phyloP scores from a whole-genome alignment of 2,113 vertebrate genomes.

The Stomatorhinus ivindoensis region DNA sequence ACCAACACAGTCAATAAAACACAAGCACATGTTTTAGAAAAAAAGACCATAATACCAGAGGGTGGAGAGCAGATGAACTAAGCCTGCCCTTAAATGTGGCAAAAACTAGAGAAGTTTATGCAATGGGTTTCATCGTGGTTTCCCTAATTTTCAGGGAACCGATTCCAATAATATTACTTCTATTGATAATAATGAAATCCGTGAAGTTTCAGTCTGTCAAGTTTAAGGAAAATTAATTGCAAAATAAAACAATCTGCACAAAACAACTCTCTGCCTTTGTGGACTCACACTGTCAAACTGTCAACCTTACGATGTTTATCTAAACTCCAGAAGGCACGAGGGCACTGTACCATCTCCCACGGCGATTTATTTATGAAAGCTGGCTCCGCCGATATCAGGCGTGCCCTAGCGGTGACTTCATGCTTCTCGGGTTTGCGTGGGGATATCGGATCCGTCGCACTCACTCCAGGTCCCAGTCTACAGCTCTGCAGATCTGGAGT shows the following conservation, averaged over 20 bases:
- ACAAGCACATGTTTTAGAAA: neutral
- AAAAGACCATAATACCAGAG: neutral
- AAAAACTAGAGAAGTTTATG: neutral
- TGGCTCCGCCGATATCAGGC: neutral
- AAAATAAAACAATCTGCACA: neutral
- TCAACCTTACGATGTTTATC: neutral
- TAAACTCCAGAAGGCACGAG: neutral
- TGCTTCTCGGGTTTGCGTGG: neutral
- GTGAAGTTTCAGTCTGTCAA: neutral
- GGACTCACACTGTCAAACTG: neutral
- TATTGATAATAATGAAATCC: neutral
- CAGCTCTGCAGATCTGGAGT: neutral
- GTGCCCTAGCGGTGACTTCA: neutral
- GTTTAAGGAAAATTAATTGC: neutral
- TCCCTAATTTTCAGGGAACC: neutral
- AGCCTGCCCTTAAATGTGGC: neutral
- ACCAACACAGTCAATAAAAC: neutral
- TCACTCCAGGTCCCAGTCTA: neutral
- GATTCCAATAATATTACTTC: neutral
- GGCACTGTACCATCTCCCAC: neutral
- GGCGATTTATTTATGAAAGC: neutral
- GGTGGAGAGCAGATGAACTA: neutral
- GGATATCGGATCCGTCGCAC: neutral
- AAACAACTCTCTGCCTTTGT: neutral
- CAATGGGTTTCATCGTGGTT: neutral